Conservation (phyloP, 2,113 vertebrate genomes). For the Coreoperca whiteheadi region DNA sequence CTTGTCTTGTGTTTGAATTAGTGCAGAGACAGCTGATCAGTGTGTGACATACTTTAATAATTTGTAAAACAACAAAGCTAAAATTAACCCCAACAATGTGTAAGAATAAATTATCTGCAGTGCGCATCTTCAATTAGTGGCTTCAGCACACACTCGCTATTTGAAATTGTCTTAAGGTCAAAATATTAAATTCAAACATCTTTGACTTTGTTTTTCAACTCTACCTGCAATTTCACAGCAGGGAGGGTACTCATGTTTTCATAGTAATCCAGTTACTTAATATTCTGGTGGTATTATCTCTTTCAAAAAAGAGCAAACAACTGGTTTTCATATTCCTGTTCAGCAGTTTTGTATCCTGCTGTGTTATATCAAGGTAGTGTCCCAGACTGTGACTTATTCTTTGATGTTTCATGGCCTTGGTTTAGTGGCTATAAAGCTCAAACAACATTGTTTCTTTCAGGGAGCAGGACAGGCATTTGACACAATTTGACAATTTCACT, state of each 20-base stretch:
- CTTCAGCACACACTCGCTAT: neutral
- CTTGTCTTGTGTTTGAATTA: neutral
- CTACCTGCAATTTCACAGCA: neutral
- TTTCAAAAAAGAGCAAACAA: neutral
- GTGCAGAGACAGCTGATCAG: neutral
- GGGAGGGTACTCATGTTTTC: neutral
- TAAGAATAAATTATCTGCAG: neutral
- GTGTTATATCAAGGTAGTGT: neutral
- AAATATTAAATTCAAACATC: neutral
- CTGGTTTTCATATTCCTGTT: neutral
- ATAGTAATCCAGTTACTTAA: neutral
- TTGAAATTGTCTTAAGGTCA: neutral
- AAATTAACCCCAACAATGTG: neutral
- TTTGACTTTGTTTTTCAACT: neutral
- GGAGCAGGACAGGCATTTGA: neutral
- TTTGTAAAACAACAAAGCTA: neutral
- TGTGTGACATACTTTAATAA: neutral
- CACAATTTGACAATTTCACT: neutral
- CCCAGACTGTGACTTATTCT: neutral
- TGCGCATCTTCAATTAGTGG: neutral
- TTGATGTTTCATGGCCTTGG: constrained; percentile 4
- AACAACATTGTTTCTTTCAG: neutral
- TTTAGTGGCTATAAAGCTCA: neutral
- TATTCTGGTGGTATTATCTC: neutral
- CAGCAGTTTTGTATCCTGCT: neutral